Conservation (phyloP, 1,140 invertebrate genomes). For the Telenomus remus region DNA sequence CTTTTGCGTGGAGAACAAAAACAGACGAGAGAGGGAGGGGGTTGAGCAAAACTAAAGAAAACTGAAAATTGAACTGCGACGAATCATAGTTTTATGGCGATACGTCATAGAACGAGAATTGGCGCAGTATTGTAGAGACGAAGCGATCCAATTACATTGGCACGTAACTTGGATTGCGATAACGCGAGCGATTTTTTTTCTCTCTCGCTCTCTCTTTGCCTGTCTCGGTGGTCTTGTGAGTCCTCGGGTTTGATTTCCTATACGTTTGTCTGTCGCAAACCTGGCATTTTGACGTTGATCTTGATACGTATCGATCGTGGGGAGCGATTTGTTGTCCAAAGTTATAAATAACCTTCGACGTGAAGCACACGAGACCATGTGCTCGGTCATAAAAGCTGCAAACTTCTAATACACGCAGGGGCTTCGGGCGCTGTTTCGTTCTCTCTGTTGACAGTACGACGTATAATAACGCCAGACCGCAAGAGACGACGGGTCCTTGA, state of each 20-base stretch:
- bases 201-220: constrained; percentile 1
- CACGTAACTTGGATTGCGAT: constrained; percentile 15
- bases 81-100: too few species aligned
- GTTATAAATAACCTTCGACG: constrained; percentile 23
- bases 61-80: too few species aligned
- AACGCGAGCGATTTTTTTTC: constrained; percentile 28
- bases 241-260: constrained; percentile 25
- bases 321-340: constrained; percentile 27
- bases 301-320: constrained; percentile 31
- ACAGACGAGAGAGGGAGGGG: too few species aligned
- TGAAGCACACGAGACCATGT: constrained; percentile 2
- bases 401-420: constrained; percentile 26
- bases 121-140: not conserved
- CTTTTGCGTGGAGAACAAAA: too few species aligned
- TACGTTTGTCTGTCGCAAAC: constrained; percentile 20
- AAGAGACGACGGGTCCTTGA: constrained; percentile 32
- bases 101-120: too few species aligned
- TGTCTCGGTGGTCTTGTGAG: constrained; percentile 27
- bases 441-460: constrained; percentile 27
- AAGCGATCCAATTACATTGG: not conserved
- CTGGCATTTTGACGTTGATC: constrained; percentile 31
- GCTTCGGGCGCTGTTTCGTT: constrained; percentile 34
- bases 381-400: constrained; percentile 6
- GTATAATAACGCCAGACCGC: constrained; percentile 32
- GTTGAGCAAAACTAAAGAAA: too few species aligned